Evolutionary conservation across 2,113 vertebrate species (phyloP).

Genomic region (Tinamus guttatus): DNA sequence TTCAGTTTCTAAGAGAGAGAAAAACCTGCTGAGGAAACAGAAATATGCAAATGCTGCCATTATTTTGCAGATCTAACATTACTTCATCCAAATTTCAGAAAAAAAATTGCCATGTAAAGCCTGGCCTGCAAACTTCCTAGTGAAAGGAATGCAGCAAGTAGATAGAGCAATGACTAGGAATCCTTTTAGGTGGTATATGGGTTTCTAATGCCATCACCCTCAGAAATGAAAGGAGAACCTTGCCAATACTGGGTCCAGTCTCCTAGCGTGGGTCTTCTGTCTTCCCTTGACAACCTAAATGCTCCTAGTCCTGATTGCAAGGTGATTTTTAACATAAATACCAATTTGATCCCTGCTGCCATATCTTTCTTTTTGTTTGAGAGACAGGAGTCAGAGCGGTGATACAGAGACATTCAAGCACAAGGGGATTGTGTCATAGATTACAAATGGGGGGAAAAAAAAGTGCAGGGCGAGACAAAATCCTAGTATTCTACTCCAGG

Average conservation of each 20-base stretch:
- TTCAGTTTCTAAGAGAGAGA: constrained; percentile 20
- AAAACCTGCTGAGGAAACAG: neutral
- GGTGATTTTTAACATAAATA: constrained; percentile 49
- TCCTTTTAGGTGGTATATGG: neutral
- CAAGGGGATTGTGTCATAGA: neutral
- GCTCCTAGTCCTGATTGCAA: constrained; percentile 8
- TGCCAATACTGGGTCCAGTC: neutral
- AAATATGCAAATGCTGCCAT: neutral
- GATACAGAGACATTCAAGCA: neutral
- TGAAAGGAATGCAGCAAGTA: neutral
- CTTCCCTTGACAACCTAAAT: constrained; percentile 31
- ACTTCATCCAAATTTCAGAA: neutral
- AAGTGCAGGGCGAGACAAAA: neutral
- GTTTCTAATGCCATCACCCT: constrained; percentile 35
- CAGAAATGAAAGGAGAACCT: neutral
- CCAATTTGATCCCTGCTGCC: constrained; percentile 10
- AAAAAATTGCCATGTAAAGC: neutral
- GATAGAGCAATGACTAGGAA: neutral
- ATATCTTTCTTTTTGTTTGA: neutral
- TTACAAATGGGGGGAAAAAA: neutral
- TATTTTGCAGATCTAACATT: constrained; percentile 3
- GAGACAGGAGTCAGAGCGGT: neutral
- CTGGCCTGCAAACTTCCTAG: neutral
- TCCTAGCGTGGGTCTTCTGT: constrained; percentile 47
- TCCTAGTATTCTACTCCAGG: neutral